Percentiles rank a stretch among this genome's conserved stretches.
These are phyloP conservation scores for Cephus rjabovi DNA, from an alignment of 2,888 invertebrate species.

Conservation along the genomic window DNA sequence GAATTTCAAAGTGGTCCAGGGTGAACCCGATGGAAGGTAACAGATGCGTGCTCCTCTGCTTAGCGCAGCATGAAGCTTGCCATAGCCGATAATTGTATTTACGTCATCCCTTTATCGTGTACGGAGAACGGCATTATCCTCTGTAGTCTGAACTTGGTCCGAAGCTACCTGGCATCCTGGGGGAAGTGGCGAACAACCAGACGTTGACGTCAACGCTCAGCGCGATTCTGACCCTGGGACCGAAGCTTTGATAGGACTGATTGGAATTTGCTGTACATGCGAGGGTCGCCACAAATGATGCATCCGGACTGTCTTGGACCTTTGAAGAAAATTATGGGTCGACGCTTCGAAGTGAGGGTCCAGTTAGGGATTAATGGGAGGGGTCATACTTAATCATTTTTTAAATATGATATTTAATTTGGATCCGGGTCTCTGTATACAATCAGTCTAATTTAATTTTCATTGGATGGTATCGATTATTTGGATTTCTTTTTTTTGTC, in stretches of 20 bases:
- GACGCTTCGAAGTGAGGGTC: not conserved
- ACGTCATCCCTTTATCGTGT: slow-evolving; percentile 46
- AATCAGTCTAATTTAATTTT: not conserved
- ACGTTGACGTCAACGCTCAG: not conserved
- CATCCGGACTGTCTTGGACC: slow-evolving; percentile 35
- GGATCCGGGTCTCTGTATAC: not conserved
- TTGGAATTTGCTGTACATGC: slow-evolving; percentile 49
- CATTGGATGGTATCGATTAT: not conserved
- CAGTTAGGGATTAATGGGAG: not conserved
- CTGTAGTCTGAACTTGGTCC: slow-evolving; percentile 27
- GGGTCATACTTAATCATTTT: not conserved
- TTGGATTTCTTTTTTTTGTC: not conserved
- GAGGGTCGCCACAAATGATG: slow-evolving; percentile 43
- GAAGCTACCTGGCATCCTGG: not conserved
- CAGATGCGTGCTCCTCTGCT: not conserved
- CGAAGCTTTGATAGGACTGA: slow-evolving; percentile 55
- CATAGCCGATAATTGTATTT: slow-evolving; percentile 52
- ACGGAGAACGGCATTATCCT: slow-evolving; percentile 43
- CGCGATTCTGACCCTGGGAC: slow-evolving; percentile 24
- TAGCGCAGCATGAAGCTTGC: slow-evolving; percentile 25
- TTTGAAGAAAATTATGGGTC: slow-evolving; percentile 10
- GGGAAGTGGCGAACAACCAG: not conserved
- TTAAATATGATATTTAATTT: not conserved
- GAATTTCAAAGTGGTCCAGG: not conserved
- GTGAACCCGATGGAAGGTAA: not conserved